phyloP scores from a whole-genome alignment of 2,797 vertebrate genomes.

The Darevskia nairensis region DNA sequence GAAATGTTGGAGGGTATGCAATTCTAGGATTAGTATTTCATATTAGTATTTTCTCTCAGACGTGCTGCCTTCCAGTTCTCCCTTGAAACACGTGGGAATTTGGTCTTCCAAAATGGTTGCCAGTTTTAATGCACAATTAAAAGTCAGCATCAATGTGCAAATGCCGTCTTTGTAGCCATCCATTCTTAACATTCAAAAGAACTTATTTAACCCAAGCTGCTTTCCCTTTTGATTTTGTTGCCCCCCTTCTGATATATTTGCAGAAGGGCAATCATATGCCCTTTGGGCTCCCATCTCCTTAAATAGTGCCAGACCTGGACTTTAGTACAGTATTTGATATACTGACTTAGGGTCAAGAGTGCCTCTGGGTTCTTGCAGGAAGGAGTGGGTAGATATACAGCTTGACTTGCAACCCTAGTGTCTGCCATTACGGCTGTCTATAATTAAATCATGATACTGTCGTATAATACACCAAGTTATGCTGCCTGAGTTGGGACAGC shows the following conservation, averaged over 20 bases:
- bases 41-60: neutral
- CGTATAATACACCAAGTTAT: conserved; percentile 73
- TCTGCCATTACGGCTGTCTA: conserved; percentile 73
- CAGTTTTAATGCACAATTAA: neutral
- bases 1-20: no score
- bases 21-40: neutral
- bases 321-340: conserved; percentile 27
- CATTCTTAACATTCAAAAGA: neutral
- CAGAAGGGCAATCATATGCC: neutral
- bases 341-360: conserved; percentile 60
- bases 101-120: neutral
- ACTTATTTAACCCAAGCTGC: neutral
- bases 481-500: conserved; percentile 66
- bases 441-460: conserved; percentile 73
- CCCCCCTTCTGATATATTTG: neutral
- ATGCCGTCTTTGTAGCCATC: neutral
- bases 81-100: neutral
- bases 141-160: neutral
- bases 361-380: conserved; percentile 59
- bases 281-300: neutral
- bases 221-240: neutral
- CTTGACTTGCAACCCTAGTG: conserved; percentile 67
- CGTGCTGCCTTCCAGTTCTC: neutral
- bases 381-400: conserved; percentile 59
- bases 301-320: conserved; percentile 20